A percentile compares a stretch with the other conserved stretches of the same genome.
Evolutionary conservation across 2,113 vertebrate genomes (phyloP).

Genomic region (Boulengeromyrus knoepffleri): DNA sequence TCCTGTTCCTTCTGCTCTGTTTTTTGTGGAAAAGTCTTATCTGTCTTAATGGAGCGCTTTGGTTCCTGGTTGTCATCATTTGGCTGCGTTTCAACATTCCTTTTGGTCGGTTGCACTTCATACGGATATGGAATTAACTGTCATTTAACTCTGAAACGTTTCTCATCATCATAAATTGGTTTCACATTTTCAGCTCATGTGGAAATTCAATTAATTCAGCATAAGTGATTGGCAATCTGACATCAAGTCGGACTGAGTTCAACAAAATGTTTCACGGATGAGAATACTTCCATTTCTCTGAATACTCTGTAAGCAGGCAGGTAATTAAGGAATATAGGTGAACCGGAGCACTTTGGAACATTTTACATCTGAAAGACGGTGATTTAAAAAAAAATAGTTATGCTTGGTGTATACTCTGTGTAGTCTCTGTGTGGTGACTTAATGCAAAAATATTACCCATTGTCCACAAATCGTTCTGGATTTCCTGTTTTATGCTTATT

Average conservation of each 20-base stretch:
- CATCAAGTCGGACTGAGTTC: neutral
- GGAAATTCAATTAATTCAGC: neutral
- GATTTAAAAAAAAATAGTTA: neutral
- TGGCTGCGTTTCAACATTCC: neutral
- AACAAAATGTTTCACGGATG: neutral
- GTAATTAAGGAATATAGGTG: neutral
- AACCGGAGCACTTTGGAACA: neutral
- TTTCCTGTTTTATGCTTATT: neutral
- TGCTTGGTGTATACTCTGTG: neutral
- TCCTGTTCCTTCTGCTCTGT: neutral
- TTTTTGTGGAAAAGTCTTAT: neutral
- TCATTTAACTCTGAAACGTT: neutral
- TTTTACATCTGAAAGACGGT: neutral
- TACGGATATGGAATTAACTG: neutral
- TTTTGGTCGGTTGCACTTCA: neutral
- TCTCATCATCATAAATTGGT: constrained; percentile 5
- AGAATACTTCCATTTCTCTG: neutral
- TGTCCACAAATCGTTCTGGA: neutral
- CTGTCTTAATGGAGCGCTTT: neutral
- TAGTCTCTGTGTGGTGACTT: neutral
- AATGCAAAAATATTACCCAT: neutral
- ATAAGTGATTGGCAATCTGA: neutral
- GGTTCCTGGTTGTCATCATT: neutral
- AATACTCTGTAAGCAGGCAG: neutral
- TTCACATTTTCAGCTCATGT: neutral